Evolutionary conservation across 2,888 invertebrate species (phyloP).

Genomic region (Gymnosoma rotundatum): DNA sequence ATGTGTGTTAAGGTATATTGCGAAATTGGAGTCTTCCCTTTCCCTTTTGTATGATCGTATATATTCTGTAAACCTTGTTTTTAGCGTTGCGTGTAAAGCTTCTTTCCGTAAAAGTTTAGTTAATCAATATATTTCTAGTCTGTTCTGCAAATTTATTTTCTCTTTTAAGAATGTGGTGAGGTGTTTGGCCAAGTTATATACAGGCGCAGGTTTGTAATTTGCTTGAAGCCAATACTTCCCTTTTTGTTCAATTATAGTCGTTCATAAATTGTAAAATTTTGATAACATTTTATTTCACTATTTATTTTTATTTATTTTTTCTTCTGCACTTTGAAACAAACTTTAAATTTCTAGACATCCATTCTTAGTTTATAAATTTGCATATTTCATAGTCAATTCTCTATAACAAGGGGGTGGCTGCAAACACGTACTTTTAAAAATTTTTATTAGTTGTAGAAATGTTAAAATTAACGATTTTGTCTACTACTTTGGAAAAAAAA

Average conservation of each 20-base stretch:
- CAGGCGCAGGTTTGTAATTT: too few relatives aligned
- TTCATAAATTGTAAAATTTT: not conserved
- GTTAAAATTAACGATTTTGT: conserved; percentile 10
- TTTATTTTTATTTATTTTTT: not conserved
- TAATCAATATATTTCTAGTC: too few relatives aligned
- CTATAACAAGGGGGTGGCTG: conserved; percentile 2
- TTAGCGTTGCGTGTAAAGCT: too few relatives aligned
- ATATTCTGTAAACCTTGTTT: too few relatives aligned
- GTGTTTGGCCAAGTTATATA: too few relatives aligned
- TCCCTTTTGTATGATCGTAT: too few relatives aligned
- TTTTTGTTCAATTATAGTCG: conserved; percentile 21
- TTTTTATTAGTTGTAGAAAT: conserved; percentile 5
- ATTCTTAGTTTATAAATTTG: conserved; percentile 44
- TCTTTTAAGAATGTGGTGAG: too few relatives aligned
- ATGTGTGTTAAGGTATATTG: too few relatives aligned
- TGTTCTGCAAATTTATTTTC: too few relatives aligned
- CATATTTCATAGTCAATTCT: conserved; percentile 4
- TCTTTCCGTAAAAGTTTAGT: too few relatives aligned
- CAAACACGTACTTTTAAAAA: not conserved
- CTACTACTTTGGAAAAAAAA: not conserved
- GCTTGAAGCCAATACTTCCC: too few relatives aligned
- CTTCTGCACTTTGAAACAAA: not conserved
- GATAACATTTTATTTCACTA: not conserved
- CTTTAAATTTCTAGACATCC: conserved; percentile 60
- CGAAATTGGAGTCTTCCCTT: too few relatives aligned